Conservation (phyloP, 2,888 invertebrate genomes). For the Sinodicranocentrus sp. region DNA sequence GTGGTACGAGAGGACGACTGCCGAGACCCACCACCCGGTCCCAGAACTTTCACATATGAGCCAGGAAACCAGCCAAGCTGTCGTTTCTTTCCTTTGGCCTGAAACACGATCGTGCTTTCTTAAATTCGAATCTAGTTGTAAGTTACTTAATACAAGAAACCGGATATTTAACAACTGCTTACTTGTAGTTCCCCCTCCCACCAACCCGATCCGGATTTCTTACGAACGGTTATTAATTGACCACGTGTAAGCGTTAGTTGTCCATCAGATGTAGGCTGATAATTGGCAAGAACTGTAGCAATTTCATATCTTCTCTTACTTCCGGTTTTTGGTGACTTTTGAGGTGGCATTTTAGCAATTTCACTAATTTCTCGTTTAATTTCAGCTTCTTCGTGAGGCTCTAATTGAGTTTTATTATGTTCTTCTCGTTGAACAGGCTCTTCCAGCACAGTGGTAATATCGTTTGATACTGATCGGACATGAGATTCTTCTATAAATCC, state of each 20-base stretch:
- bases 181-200: conserved; percentile 98
- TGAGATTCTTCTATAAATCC: conserved; percentile 55
- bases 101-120: too few relatives aligned
- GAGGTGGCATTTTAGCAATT: conserved; percentile 68
- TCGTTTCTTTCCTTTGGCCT: conserved; percentile 88
- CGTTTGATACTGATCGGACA: conserved; percentile 24
- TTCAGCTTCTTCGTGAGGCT: conserved; percentile 76
- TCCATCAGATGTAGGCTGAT: conserved; percentile 90
- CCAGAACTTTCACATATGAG: conserved; percentile 79
- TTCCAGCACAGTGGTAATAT: conserved; percentile 24
- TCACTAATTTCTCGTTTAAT: conserved; percentile 76
- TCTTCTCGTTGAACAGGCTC: conserved; percentile 44
- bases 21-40: conserved; percentile 76
- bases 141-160: background rate
- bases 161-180: background rate
- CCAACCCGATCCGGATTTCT: conserved; percentile 98
- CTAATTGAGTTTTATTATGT: conserved; percentile 65
- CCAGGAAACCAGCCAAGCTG: conserved; percentile 99
- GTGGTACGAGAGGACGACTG: conserved; percentile 83
- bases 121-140: conserved; percentile 26
- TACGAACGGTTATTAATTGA: conserved; percentile 96
- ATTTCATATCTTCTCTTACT: conserved; percentile 83
- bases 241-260: conserved; percentile 94
- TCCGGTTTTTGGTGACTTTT: conserved; percentile 74
- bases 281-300: conserved; percentile 95